Evolutionary conservation across 2,888 invertebrate genomes (phyloP), one percentile per base, ranked within the genome.

Genomic region (Troides helena): DNA sequence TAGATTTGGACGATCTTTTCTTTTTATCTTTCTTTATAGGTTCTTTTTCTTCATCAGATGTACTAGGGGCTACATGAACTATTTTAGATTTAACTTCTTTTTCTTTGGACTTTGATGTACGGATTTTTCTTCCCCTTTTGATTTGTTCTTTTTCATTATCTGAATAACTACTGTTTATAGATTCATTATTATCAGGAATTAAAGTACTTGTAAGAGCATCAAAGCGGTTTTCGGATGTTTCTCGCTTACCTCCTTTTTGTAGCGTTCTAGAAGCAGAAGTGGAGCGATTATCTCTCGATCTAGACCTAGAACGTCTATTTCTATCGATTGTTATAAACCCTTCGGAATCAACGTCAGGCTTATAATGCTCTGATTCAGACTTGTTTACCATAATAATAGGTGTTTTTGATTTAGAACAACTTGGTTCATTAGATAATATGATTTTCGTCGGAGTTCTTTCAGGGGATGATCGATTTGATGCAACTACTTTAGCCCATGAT

Each of bases 311-410:
- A 73, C 92, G 85, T 78, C 91, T 85, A 74, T 83, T 87, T 80
- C 91, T 88, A 61, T 92, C 92, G 61, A 93, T 90, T 57, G 84
- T 87, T 68, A 93, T 90, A 75, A 93, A 93, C 10, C 93, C 93
- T 78, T 93, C 93, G 43, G 85, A 80, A 76, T 91, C 89, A 3
- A 82, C 53, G 62, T 86, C 86, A 68, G 81, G 71, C 77, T 83
- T 85, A 71, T 77, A 77, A 68, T 75, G 68, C 30, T 84, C 85
- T 43, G 72, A 70, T 68, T 84, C 82, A n/a, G 85, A 80, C 74
- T 88, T 83, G 65, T 90, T 90, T 10, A 93, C 85, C 69, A 88
- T 78, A 69, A 93, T 92, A 60, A 88, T 73, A 43, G 90, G 90
- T 18, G 85, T 73, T 78, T 80, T 84, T 72, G 64, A 56, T 74